phyloP scores from a whole-genome alignment of 2,113 vertebrate species.

The Telmatochromis sp. region DNA sequence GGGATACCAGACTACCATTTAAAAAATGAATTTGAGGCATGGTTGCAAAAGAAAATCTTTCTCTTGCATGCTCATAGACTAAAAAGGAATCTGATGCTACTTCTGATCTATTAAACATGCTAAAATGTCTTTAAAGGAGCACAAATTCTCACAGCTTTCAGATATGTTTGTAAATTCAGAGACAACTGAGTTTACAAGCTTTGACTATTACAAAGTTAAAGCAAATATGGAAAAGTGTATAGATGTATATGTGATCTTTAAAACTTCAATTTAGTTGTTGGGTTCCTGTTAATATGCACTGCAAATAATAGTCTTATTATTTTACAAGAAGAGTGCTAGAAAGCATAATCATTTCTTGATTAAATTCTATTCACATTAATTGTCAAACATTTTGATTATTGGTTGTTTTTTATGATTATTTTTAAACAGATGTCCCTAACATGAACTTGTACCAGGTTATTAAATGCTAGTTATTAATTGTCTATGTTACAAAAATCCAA shows the following conservation, averaged over 20 bases:
- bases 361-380: neutral
- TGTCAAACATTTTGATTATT: neutral
- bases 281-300: neutral
- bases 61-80: neutral
- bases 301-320: neutral
- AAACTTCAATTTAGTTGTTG: neutral
- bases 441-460: neutral
- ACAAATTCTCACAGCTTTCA: neutral
- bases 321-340: neutral
- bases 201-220: neutral
- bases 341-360: neutral
- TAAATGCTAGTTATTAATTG: neutral
- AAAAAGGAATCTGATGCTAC: neutral
- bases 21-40: neutral
- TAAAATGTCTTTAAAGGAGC: neutral
- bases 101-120: neutral
- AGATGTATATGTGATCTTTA: neutral
- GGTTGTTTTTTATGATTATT: neutral
- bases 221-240: neutral
- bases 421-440: neutral
- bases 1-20: neutral
- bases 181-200: neutral
- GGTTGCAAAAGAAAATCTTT: neutral
- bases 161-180: neutral
- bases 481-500: neutral